phyloP scores from a whole-genome alignment of 2,113 vertebrate species.

The Cryptomyrus ogoouensis region DNA sequence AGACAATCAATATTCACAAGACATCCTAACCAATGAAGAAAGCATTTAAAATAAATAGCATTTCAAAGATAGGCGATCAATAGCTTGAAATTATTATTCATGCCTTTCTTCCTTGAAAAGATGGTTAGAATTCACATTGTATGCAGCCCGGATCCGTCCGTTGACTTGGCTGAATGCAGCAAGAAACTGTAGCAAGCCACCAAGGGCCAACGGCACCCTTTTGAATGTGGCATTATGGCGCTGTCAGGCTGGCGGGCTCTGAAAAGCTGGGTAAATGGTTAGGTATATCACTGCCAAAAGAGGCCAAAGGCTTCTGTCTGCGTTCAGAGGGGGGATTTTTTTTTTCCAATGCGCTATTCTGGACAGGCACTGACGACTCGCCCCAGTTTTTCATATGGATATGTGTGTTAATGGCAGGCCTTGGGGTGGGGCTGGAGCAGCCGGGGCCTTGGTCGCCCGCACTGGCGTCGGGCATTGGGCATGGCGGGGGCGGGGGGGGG shows the following conservation, averaged over 20 bases:
- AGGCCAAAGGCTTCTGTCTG: conserved; percentile 97
- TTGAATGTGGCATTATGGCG: conserved; percentile 87
- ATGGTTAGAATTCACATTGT: conserved; percentile 38
- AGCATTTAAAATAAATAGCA: conserved; percentile 12
- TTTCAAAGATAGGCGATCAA: conserved; percentile 39
- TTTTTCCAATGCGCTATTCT: conserved; percentile 70
- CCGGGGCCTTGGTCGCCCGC: conserved; percentile 42
- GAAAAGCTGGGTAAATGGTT: conserved; percentile 98
- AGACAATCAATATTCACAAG: conserved; percentile 18
- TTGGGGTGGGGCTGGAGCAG: conserved; percentile 98
- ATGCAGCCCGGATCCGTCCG: conserved; percentile 33
- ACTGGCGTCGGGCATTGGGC: neutral
- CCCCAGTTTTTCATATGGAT: conserved; percentile 99
- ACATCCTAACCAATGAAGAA: conserved; percentile 3
- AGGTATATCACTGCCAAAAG: conserved; percentile 98
- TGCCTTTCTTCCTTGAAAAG: conserved; percentile 35
- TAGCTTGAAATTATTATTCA: conserved; percentile 38
- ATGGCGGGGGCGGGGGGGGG: conserved; percentile 17
- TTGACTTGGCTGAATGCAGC: conserved; percentile 66
- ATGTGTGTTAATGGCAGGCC: conserved; percentile 99
- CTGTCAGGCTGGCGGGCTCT: conserved; percentile 73
- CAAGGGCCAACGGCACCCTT: conserved; percentile 64
- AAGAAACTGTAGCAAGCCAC: conserved; percentile 78
- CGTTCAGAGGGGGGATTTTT: conserved; percentile 74
- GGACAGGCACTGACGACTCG: conserved; percentile 98